Percentiles rank a stretch among this genome's conserved stretches.
phyloP scores from a whole-genome alignment of 2,888 invertebrate species.

The Nasonovia ribisnigri region DNA sequence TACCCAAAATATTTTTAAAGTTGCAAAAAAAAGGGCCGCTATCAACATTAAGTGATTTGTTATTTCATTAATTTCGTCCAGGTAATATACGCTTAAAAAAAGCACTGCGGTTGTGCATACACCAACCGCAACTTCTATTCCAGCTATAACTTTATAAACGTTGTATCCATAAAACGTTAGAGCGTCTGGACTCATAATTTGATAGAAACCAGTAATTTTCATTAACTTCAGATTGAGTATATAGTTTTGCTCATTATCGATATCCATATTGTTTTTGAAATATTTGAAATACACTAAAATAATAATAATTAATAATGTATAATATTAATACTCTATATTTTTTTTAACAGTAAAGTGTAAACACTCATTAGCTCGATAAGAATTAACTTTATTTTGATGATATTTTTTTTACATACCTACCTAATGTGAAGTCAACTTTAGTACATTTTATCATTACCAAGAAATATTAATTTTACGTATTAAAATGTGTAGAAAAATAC shows the following conservation, averaged over 20 bases:
- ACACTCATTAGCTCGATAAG: neutral
- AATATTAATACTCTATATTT: neutral
- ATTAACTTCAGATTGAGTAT: neutral
- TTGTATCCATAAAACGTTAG: neutral
- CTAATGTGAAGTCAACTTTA: neutral
- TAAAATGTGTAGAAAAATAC: neutral
- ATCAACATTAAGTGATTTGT: neutral
- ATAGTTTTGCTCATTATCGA: neutral
- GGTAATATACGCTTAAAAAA: neutral
- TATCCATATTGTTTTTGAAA: neutral
- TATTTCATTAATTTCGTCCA: neutral
- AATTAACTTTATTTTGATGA: neutral
- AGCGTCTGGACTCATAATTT: neutral
- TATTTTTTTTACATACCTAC: neutral
- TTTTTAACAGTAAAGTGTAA: neutral
- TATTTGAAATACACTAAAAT: neutral
- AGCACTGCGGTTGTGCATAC: neutral
- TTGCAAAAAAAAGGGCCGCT: neutral
- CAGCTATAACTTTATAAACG: neutral
- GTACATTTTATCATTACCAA: neutral
- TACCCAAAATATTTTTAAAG: neutral
- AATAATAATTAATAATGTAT: neutral
- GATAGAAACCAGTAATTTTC: conserved; percentile 15
- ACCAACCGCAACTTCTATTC: neutral
- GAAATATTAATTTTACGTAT: neutral